These are phyloP conservation scores for Phrynosoma platyrhinos DNA, from an alignment of 2,113 vertebrate genomes.

Conservation along the genomic window DNA sequence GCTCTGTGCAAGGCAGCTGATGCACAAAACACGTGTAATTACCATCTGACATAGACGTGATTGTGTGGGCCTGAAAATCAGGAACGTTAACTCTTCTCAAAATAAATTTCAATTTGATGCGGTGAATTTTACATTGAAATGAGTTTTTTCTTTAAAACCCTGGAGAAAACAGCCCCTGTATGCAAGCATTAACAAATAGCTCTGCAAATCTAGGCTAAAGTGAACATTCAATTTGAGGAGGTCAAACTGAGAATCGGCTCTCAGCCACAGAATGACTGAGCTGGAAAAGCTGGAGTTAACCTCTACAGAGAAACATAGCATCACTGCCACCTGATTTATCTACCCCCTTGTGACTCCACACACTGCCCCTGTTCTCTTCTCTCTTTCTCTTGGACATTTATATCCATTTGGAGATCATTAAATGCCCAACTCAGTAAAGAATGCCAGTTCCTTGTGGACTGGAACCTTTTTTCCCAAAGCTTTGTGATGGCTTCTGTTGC, in stretches of 20 bases:
- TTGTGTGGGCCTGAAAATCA: slow-evolving; percentile 77
- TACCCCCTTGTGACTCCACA: background rate
- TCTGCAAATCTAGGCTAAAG: slow-evolving; percentile 88
- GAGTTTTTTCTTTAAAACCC: slow-evolving; percentile 85
- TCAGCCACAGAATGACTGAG: slow-evolving; percentile 67
- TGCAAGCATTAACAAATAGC: slow-evolving; percentile 83
- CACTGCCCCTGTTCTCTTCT: background rate
- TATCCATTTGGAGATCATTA: background rate
- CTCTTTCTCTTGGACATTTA: background rate
- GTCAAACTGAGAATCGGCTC: slow-evolving; percentile 87
- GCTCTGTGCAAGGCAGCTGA: slow-evolving; percentile 70
- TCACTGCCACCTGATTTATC: slow-evolving; percentile 27
- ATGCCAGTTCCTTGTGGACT: background rate
- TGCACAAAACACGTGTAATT: slow-evolving; percentile 81
- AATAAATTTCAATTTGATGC: slow-evolving; percentile 85
- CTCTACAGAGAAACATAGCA: slow-evolving; percentile 9
- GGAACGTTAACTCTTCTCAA: slow-evolving; percentile 75
- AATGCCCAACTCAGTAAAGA: background rate
- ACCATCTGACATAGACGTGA: slow-evolving; percentile 75
- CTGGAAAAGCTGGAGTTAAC: slow-evolving; percentile 46
- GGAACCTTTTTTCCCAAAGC: background rate
- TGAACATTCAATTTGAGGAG: slow-evolving; percentile 90
- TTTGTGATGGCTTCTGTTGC: fast-evolving
- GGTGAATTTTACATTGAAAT: slow-evolving; percentile 86
- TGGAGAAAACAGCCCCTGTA: slow-evolving; percentile 82